A percentile compares a stretch with the other conserved stretches of the same genome.
phyloP scores from a whole-genome alignment of 2,113 vertebrate species.

The Oryzias melastigma region DNA sequence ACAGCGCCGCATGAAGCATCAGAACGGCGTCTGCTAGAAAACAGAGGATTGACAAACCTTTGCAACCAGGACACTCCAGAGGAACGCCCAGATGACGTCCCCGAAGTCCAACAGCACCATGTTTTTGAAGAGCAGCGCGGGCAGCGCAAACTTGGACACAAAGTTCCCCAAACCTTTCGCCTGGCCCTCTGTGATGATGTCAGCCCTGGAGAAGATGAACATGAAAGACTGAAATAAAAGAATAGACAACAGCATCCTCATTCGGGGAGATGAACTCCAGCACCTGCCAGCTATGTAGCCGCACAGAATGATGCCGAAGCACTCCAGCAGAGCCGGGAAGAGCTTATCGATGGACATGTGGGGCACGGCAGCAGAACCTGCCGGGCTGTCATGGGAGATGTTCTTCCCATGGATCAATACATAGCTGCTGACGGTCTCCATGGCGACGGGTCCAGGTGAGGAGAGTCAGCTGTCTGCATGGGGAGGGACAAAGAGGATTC shows the following conservation, averaged over 20 bases:
- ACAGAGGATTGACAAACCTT: conserved; percentile 63
- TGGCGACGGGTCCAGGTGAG: conserved; percentile 36
- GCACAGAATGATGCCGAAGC: conserved; percentile 95
- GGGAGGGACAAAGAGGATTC: not conserved
- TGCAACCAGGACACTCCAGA: conserved; percentile 90
- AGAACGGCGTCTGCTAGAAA: not conserved
- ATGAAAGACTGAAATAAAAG: no score
- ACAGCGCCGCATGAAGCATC: not conserved
- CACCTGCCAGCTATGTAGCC: conserved; percentile 88
- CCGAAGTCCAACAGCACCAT: conserved; percentile 95
- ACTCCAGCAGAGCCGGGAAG: conserved; percentile 93
- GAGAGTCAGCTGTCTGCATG: not conserved
- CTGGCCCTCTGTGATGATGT: conserved; percentile 88
- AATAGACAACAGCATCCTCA: not conserved
- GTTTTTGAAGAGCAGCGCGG: conserved; percentile 94
- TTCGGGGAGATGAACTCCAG: not conserved
- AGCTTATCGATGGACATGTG: conserved; percentile 93
- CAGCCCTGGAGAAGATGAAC: conserved; percentile 65
- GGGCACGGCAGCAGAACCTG: conserved; percentile 54
- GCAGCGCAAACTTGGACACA: conserved; percentile 94
- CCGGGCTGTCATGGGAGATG: conserved; percentile 74
- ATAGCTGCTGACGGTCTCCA: conserved; percentile 62
- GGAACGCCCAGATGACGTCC: conserved; percentile 92
- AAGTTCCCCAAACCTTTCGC: conserved; percentile 94
- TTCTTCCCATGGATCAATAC: conserved; percentile 76